A percentile compares a stretch with the other conserved stretches of the same genome.
phyloP scores from a whole-genome alignment of 2,888 invertebrate genomes.

The Leptopterna dolabrata region DNA sequence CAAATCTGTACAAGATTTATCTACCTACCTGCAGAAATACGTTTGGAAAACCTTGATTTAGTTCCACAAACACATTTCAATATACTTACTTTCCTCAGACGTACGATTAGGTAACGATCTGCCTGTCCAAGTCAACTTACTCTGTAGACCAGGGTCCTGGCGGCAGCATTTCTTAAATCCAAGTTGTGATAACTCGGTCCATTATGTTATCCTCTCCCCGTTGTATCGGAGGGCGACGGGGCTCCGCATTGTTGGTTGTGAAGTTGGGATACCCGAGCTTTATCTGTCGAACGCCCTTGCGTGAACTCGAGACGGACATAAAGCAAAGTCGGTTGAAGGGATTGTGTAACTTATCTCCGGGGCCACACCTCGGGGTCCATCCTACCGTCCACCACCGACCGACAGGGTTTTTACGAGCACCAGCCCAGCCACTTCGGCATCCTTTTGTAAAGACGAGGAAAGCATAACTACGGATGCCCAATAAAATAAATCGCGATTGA shows the following conservation, averaged over 20 bases:
- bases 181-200: too few relatives aligned
- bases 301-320: conserved; percentile 37
- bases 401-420: background rate
- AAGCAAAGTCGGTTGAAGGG: conserved; percentile 6
- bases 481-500: background rate
- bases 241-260: background rate
- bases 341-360: conserved; percentile 22
- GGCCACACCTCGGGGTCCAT: background rate
- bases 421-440: background rate
- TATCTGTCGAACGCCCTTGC: conserved; percentile 38
- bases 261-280: conserved; percentile 25
- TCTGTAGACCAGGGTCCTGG: too few relatives aligned
- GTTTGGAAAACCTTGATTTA: too few relatives aligned
- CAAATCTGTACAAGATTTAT: too few relatives aligned
- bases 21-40: too few relatives aligned
- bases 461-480: background rate
- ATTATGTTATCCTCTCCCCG: too few relatives aligned
- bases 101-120: too few relatives aligned
- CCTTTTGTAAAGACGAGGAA: background rate
- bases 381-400: background rate
- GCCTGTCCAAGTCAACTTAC: too few relatives aligned
- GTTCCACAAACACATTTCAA: too few relatives aligned
- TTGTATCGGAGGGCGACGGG: background rate
- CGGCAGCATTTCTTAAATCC: too few relatives aligned
- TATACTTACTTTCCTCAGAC: too few relatives aligned